Conservation (phyloP, 1,140 invertebrate species). For the Sinella curviseta region DNA sequence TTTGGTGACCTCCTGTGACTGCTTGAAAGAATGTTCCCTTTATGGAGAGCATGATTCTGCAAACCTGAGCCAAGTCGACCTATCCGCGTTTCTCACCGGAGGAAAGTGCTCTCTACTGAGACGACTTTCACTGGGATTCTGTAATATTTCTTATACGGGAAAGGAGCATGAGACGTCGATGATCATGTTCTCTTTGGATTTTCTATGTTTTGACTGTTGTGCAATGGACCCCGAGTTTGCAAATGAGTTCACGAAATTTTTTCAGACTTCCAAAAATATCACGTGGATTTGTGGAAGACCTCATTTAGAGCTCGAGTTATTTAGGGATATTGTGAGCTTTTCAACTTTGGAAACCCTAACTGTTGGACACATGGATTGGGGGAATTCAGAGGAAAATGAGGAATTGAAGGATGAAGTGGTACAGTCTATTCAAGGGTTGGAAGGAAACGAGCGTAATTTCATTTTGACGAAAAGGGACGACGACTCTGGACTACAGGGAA, state of each 20-base stretch:
- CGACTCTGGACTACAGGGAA: neutral
- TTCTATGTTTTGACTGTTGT: slow-evolving; percentile 13
- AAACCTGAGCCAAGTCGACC: neutral
- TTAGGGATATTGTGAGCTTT: neutral
- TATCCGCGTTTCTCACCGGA: slow-evolving; percentile 4
- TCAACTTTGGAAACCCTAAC: slow-evolving; percentile 1
- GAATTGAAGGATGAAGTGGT: neutral
- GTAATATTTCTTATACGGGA: neutral
- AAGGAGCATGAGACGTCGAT: neutral
- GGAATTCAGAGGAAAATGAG: neutral
- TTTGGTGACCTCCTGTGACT: slow-evolving; percentile 16
- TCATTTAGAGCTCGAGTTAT: neutral
- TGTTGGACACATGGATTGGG: slow-evolving; percentile 10
- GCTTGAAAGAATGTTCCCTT: neutral
- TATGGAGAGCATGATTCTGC: neutral
- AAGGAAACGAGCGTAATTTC: neutral
- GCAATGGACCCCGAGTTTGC: slow-evolving; percentile 9
- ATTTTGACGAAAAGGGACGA: neutral
- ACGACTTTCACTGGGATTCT: slow-evolving; percentile 5
- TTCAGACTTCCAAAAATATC: slow-evolving; percentile 11
- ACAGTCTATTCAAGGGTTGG: neutral
- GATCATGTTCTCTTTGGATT: neutral
- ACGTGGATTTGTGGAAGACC: slow-evolving; percentile 17
- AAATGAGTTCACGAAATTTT: slow-evolving; percentile 15
- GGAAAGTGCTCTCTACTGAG: slow-evolving; percentile 6